Evolutionary conservation across 2,888 invertebrate species (phyloP), one percentile per base, ranked within the genome.

Genomic region (Drosophila fungiperda): DNA sequence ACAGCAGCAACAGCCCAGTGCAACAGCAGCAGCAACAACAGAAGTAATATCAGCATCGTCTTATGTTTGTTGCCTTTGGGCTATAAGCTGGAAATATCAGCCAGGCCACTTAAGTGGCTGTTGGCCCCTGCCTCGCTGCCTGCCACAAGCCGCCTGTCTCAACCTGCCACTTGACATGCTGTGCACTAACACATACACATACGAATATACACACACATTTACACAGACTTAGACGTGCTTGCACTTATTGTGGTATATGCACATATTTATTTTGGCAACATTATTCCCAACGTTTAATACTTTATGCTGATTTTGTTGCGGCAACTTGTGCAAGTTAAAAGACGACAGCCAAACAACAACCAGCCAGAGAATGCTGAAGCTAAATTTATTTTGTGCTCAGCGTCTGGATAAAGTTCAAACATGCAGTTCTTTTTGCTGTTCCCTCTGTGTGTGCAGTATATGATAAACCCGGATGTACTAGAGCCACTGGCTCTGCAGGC

Each of bases 291-390:
- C 78, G 74, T 69, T 88, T 86, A 86, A 88, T 83, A 82, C 84
- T 82, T 82, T 83, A 80, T 83, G 82, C 83, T 87, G 80, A 82
- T 84, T 80, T 80, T 85, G 85, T 74, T 82, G 80, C 70, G 58
- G 61, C 78, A 82, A 73, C 69, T 78, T 62, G 59, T 54, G 68
- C 54, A 53, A 35, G 54, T 29, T 33, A 35, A 35, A 35, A 49
- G 58, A 38, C 53, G 40, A 40, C 33, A 49, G 45, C 40, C 53
- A 55, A 36, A 6, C 11, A 26, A 4, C 26, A 1, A 17, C 9
- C 36, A 53, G 57, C 52, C 45, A 40, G 35, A 64, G 54, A 36
- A 69, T 71, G 58, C 57, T 67, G 66, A 60, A 49, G 15, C 17
- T 45, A 62, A 78, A 77, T 87, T 77, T 87, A 82, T 82, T 73